Percentiles rank a stretch among this genome's conserved stretches.
phyloP scores from a whole-genome alignment of 2,113 vertebrate species.

The Dermatemys mawii region DNA sequence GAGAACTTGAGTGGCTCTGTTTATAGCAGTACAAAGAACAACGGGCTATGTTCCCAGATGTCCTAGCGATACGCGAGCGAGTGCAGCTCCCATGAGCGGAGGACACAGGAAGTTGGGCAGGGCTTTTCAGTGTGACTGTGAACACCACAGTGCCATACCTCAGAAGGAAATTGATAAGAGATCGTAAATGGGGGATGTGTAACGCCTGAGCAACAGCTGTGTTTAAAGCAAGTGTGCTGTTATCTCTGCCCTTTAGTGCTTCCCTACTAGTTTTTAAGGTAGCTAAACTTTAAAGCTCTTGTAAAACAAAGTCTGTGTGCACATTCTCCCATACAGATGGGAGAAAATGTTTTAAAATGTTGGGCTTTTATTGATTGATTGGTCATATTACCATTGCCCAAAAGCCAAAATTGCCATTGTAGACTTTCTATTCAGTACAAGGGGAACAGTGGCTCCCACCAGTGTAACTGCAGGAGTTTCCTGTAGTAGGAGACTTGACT shows the following conservation, averaged over 20 bases:
- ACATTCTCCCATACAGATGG: not conserved
- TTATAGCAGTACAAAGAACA: fast-evolving
- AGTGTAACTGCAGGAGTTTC: not conserved
- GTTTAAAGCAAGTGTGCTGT: not conserved
- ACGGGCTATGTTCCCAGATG: fast-evolving
- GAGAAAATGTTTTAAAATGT: not conserved
- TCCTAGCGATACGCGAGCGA: not conserved
- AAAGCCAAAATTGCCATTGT: not conserved
- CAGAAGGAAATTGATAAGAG: not conserved
- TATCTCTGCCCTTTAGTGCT: not conserved
- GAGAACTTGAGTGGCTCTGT: not conserved
- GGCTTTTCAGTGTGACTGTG: not conserved
- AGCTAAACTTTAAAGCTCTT: not conserved
- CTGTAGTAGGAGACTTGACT: not conserved
- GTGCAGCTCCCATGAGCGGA: not conserved
- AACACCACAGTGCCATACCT: no score
- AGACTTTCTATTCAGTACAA: not conserved
- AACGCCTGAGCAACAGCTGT: not conserved
- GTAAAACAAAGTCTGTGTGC: not conserved
- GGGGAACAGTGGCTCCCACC: not conserved
- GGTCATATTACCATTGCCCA: not conserved
- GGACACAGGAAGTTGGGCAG: not conserved
- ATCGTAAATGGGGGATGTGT: not conserved
- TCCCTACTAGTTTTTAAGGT: not conserved
- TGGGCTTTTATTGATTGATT: not conserved